A percentile compares a stretch with the other conserved stretches of the same genome.
phyloP scores from a whole-genome alignment of 2,113 vertebrate genomes.

The Gallinago media region DNA sequence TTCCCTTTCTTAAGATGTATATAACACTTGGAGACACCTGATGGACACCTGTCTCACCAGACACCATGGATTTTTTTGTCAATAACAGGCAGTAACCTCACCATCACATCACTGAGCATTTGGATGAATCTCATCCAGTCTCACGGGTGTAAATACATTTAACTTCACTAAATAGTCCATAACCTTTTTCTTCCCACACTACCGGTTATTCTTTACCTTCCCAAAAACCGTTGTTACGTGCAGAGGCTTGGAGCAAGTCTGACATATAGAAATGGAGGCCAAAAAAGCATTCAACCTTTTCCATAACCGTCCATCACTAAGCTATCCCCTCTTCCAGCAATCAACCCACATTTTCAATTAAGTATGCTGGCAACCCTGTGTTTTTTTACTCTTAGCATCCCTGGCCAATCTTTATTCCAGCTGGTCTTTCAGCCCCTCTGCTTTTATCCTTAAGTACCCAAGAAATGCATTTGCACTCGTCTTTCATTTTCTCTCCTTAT shows the following conservation, averaged over 20 bases:
- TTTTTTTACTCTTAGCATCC: neutral
- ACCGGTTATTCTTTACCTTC: neutral
- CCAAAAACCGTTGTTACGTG: neutral
- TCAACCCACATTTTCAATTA: neutral
- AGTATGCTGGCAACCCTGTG: neutral
- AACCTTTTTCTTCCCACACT: neutral
- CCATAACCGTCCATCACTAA: neutral
- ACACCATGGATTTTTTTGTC: neutral
- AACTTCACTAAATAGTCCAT: neutral
- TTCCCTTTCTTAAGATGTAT: neutral
- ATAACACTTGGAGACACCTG: neutral
- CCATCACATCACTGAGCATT: neutral
- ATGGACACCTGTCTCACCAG: no score
- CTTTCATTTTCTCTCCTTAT: constrained; percentile 51
- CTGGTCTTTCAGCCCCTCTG: neutral
- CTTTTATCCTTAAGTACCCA: neutral
- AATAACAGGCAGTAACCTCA: neutral
- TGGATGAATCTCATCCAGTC: neutral
- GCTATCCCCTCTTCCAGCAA: neutral
- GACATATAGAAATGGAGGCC: neutral
- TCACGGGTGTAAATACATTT: neutral
- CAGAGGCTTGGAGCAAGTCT: neutral
- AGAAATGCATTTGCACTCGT: neutral
- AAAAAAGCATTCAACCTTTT: neutral
- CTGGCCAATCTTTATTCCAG: neutral